phyloP scores from a whole-genome alignment of 2,113 vertebrate genomes.

The Labrus mixtus region DNA sequence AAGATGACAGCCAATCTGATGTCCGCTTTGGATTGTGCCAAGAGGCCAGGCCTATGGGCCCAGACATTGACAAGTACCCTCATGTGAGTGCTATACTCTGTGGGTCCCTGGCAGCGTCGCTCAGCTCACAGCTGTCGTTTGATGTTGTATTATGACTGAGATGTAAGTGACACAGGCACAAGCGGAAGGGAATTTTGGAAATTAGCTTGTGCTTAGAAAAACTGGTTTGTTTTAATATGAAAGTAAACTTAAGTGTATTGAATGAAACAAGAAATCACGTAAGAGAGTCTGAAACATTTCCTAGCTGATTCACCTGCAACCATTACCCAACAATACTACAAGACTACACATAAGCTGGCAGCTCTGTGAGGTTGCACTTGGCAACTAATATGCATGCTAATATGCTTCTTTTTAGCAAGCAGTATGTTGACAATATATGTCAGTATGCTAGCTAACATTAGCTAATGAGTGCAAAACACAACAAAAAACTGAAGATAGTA shows the following conservation, averaged over 20 bases:
- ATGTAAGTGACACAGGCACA: constrained; percentile 16
- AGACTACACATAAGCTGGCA: too few relatives aligned
- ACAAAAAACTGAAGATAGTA: not conserved
- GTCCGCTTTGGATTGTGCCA: constrained; percentile 50
- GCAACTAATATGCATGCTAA: too few relatives aligned
- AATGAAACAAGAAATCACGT: too few relatives aligned
- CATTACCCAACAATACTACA: too few relatives aligned
- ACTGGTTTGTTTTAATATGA: too few relatives aligned
- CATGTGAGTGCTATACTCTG: constrained; percentile 8
- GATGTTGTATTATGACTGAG: not conserved
- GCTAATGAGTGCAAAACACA: not conserved
- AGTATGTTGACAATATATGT: too few relatives aligned
- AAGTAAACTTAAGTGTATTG: too few relatives aligned
- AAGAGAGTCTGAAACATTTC: too few relatives aligned
- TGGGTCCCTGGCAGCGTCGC: constrained; percentile 43
- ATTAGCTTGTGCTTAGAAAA: too few relatives aligned
- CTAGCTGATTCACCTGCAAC: too few relatives aligned
- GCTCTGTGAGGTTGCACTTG: too few relatives aligned
- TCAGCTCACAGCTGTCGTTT: constrained; percentile 52
- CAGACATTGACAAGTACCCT: constrained; percentile 41
- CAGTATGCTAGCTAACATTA: not conserved
- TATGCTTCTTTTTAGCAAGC: too few relatives aligned
- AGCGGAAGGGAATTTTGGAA: constrained; percentile 23
- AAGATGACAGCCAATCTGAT: constrained; percentile 56
- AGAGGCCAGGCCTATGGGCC: constrained; percentile 42